Conservation (phyloP, 2,888 invertebrate genomes). For the Tortricodes alternella region DNA sequence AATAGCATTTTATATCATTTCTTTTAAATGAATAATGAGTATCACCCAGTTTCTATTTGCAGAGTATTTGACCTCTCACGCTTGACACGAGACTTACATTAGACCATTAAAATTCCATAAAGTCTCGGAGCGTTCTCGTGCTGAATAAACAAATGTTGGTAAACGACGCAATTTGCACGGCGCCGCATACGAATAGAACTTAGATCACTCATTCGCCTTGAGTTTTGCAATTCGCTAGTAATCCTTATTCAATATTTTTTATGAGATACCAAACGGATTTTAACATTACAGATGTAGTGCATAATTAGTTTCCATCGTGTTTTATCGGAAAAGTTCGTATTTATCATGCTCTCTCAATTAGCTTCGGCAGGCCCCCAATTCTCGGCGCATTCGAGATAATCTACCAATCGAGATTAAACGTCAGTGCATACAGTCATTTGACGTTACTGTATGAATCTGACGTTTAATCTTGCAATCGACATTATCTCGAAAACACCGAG, state of each 20-base stretch:
- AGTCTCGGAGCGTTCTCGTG: conserved; percentile 46
- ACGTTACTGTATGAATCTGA: too few species aligned
- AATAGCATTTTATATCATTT: not conserved
- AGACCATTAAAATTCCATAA: conserved; percentile 63
- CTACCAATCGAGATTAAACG: too few species aligned
- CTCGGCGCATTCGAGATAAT: too few species aligned
- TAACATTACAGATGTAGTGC: too few species aligned
- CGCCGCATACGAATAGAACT: conserved; percentile 24
- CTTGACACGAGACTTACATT: conserved; percentile 17
- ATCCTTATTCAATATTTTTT: conserved; percentile 9
- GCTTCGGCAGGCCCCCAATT: too few species aligned
- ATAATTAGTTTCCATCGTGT: too few species aligned
- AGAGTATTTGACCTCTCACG: conserved; percentile 23
- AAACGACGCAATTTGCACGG: conserved; percentile 43
- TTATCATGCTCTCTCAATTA: too few species aligned
- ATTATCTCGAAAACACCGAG: too few species aligned
- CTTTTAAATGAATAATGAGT: not conserved
- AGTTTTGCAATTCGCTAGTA: conserved; percentile 23
- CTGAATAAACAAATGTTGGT: conserved; percentile 55
- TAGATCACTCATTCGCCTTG: conserved; percentile 31
- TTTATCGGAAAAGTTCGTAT: too few species aligned
- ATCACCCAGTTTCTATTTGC: conserved; percentile 16
- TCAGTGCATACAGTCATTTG: too few species aligned
- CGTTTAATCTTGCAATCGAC: too few species aligned
- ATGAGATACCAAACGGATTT: not conserved